Base-by-base conservation (phyloP, 1,140 invertebrate genomes). In the Sipha flava region DNA sequence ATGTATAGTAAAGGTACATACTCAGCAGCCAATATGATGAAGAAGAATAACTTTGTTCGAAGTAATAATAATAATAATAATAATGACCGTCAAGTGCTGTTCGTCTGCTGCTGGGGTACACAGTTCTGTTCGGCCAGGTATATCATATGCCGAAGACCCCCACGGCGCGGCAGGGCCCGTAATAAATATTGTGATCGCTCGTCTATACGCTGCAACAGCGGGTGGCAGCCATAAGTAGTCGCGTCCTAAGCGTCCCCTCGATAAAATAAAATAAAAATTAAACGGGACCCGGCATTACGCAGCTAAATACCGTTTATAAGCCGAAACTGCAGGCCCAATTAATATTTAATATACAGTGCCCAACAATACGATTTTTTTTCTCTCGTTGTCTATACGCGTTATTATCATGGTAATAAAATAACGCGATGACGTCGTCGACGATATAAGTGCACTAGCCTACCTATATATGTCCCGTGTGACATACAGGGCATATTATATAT, bases 151-250 rank as follows among this genome's bases (percentile, higher is more conserved):
- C 37, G 37, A 40, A 10, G 16, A 7, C 40, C 7, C 66, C 66
- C 66, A 43, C 3, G 66, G 40, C 16, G 66, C 4, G 16, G 9
- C 40, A 16, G 18, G 43, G 40, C 40, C 23, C 21, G 66, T 29
- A 47, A 70, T 70, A 70, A 70, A 70, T 70, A 70, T 70, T 70
- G 40, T 70, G 66, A 70, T 70, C 66, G 66, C 16, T 70, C 40
- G 66, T 45, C 66, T 70, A 47, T 70, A 23, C 23, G 23, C 43
- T 3, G 23, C 43, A 18, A 29, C 66, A 70, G 43, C 66, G 66
- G 66, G 66, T 47, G 66, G 66, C 37, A 21, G 37, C 4, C 34
- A 21, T 40, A 26, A 40, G 62, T 40, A 66, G 26, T 3, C n/a
- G 47, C n/a, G n/a, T 7, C 1, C 23, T 12, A 4, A 40, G 37